Percentiles rank a stretch among this genome's conserved stretches.
These are phyloP conservation scores for Lithodes maja DNA, from an alignment of 2,888 invertebrate genomes.

Conservation along the genomic window DNA sequence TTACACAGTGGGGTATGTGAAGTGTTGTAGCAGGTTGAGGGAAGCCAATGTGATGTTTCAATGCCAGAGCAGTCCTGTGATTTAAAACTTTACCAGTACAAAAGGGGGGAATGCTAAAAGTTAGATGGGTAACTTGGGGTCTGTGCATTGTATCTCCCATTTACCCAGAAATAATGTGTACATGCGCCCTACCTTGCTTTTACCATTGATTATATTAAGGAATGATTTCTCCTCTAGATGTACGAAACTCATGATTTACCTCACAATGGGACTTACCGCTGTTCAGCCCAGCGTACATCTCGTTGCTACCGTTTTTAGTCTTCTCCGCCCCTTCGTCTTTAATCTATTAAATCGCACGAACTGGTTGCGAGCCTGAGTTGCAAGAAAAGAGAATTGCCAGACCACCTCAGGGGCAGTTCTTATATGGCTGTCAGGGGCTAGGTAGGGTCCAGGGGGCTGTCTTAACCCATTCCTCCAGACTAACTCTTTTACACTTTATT, in stretches of 20 bases:
- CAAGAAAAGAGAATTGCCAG: constrained; percentile 35
- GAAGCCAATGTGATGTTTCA: constrained; percentile 65
- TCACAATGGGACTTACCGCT: constrained; percentile 61
- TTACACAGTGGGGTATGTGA: constrained; percentile 46
- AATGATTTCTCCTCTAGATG: constrained; percentile 64
- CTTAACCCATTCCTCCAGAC: not conserved
- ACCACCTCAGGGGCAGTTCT: constrained; percentile 6
- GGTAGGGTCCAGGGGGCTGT: constrained; percentile 52
- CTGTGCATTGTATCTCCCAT: constrained; percentile 61
- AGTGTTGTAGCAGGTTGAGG: constrained; percentile 51
- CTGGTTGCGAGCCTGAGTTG: constrained; percentile 39
- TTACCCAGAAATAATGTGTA: constrained; percentile 62
- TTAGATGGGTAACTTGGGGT: constrained; percentile 52
- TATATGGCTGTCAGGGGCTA: not conserved
- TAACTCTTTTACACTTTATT: too few relatives aligned
- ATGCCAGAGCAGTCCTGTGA: constrained; percentile 68
- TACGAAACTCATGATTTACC: constrained; percentile 67
- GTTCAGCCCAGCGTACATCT: constrained; percentile 49
- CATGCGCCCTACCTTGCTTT: constrained; percentile 67
- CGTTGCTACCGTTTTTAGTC: constrained; percentile 52
- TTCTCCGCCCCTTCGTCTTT: constrained; percentile 50
- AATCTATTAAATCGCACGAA: constrained; percentile 50
- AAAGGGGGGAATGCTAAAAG: constrained; percentile 66
- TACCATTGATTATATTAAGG: constrained; percentile 68
- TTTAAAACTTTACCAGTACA: constrained; percentile 66